Base-by-base conservation (phyloP, 2,888 invertebrate species). In the Macrosiphum euphorbiae region DNA sequence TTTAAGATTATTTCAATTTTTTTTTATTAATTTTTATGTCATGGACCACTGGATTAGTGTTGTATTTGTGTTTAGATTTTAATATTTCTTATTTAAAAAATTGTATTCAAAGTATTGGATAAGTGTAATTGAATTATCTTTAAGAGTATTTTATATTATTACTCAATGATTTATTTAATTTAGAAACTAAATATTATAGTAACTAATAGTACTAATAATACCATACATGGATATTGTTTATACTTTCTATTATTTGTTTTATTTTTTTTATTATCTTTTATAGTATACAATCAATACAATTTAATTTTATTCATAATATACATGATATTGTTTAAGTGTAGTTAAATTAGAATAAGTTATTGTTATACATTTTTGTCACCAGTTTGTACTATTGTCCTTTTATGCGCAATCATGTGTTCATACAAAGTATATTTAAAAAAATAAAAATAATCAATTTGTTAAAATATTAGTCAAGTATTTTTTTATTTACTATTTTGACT, bases 301-400 rank as follows among this genome's bases (percentile, higher is more conserved):
- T 92, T 88, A n/a, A 88, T 88, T 92, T 67, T 78, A 88, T 44
- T 92, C 52, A 67, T 87, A 50, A 67, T 78, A 67, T 41, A 90
- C 78, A 88, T 92, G 41, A 67, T 67, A 67, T 61, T 92, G 92
- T 92, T 92, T 55, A 88, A 88, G 67, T 78, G 44, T 88, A 88
- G 47, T 86, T 61, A 58, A 86, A 52, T 67, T 92, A 92, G 88
- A 88, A 88, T 92, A 88, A 88, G 67, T 44, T 88, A 88, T 92
- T 92, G 92, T 92, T 92, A 78, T 92, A 92, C 41, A 35, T 92
- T 88, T 92, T 92, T 92, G n/a, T 92, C 92, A 92, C 67, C 78
- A 55, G 41, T 88, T 92, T 92, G n/a, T 88, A 92, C 87, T 78
- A 92, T 92, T n/a, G 7, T 88, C 67, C 44, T 92, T 88, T 92